A percentile compares a stretch with the other conserved stretches of the same genome.
phyloP scores from a whole-genome alignment of 2,888 invertebrate species.

The Aporophyla lueneburgensis region DNA sequence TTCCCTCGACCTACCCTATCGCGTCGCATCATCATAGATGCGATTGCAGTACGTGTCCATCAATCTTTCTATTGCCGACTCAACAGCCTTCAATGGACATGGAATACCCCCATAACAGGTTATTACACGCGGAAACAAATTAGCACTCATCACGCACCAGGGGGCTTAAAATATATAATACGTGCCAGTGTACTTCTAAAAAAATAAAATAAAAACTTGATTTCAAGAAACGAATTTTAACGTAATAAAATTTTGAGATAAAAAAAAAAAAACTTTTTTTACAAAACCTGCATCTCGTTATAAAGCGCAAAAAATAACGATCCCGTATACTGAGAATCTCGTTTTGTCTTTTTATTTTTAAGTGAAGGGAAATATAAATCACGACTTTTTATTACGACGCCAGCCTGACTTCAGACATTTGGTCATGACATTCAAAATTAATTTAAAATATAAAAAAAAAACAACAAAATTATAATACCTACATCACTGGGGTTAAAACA shows the following conservation, averaged over 20 bases:
- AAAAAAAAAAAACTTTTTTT: constrained; percentile 22
- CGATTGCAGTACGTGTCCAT: neutral
- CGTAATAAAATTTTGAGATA: constrained; percentile 31
- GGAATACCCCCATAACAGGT: neutral
- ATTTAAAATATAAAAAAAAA: constrained; percentile 47
- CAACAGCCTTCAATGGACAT: neutral
- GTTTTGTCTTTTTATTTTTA: constrained; percentile 58
- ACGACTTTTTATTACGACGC: constrained; percentile 66
- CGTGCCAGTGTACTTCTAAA: neutral
- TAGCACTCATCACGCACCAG: constrained; percentile 21
- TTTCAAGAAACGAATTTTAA: constrained; percentile 24
- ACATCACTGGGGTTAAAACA: constrained; percentile 32
- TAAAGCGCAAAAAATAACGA: constrained; percentile 47
- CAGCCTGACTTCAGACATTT: constrained; percentile 56
- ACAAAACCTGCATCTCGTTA: constrained; percentile 33
- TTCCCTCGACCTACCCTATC: no score
- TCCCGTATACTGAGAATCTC: constrained; percentile 62
- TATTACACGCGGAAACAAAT: neutral
- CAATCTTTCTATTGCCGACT: neutral
- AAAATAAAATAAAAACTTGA: constrained; percentile 16
- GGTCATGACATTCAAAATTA: constrained; percentile 68
- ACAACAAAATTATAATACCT: constrained; percentile 34
- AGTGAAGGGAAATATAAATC: constrained; percentile 71
- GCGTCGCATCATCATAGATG: neutral
- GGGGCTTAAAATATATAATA: constrained; percentile 6